Conservation (phyloP, 2,797 vertebrate species). For the Sitta carolinensis region DNA sequence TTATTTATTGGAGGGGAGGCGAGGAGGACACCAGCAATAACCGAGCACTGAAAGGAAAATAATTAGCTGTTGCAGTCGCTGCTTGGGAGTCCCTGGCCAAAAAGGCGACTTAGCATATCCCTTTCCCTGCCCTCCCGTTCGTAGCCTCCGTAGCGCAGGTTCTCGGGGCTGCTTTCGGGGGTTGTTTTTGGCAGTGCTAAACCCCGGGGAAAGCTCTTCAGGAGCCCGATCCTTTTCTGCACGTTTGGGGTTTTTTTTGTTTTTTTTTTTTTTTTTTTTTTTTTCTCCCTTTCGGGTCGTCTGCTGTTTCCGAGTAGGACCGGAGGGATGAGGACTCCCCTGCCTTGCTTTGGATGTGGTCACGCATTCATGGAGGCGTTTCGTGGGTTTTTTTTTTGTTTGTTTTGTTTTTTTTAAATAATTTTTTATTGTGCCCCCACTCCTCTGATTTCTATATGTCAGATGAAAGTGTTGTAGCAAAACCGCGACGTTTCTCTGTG, state of each 20-base stretch:
- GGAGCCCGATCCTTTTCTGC: not conserved
- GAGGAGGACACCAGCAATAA: constrained; percentile 36
- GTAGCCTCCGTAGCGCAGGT: not conserved
- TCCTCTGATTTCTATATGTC: not conserved
- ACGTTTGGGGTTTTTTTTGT: fast-evolving
- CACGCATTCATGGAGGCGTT: not conserved
- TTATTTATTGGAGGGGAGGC: constrained; percentile 51
- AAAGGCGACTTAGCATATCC: constrained; percentile 25
- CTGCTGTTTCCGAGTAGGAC: not conserved
- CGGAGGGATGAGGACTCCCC: not conserved
- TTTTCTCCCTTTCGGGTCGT: not conserved
- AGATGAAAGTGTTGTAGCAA: not conserved
- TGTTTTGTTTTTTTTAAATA: too few relatives aligned
- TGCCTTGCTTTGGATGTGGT: not conserved
- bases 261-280: fast-evolving
- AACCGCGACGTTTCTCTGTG: not conserved
- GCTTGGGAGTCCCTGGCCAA: constrained; percentile 4
- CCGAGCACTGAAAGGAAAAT: constrained; percentile 33
- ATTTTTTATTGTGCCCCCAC: too few relatives aligned
- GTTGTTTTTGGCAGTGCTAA: not conserved
- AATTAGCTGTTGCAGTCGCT: constrained; percentile 17
- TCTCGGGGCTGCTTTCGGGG: not conserved
- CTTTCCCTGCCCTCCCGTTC: not conserved
- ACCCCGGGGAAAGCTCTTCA: not conserved
- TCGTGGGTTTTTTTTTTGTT: not conserved